Base-by-base conservation (phyloP, 2,797 vertebrate species). In the Etheostoma perlongum region DNA sequence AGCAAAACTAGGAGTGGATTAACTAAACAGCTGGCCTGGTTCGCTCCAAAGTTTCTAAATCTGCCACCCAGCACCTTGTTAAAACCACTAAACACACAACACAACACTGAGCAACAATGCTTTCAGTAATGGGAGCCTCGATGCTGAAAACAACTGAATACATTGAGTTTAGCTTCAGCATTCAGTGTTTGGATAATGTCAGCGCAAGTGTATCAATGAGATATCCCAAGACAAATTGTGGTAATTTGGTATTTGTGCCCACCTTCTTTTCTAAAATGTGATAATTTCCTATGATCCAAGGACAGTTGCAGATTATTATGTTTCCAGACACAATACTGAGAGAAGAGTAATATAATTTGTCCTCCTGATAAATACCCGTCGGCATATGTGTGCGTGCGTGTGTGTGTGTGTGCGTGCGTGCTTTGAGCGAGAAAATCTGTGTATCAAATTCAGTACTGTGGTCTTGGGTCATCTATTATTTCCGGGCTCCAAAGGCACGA, bases 291-390 rank as follows among this genome's bases (percentile, higher is more conserved):
- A 9, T 49, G 55, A 68, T 54, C 63, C n/a, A 67, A 15, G 69
- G 84, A 90, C 76, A 84, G 77, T 78, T 72, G 25, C 75, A 78
- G 79, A 87, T 88, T 85, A 82, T 81, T 84, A 82, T 79, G 68
- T 72, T 74, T 84, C 66, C 76, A 91, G 87, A 90, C 84, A 85
- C 84, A 89, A 90, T 85, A 85, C 66, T 77, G 89, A 91, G 91
- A 92, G 83, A 53, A 73, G 67, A 78, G 42, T 89, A 93, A 94
- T 92, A 52, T 70, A 85, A 93, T 94, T 91, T 89, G 55, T 68
- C 36, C 63, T 70, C 55, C 83, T 85, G 76, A 88, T 86, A 89
- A 90, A 88, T 88, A 83, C 78, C 68, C 21, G 13, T 58, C 42
- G 49, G 57, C 57, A 66, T 62, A 76, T 57, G 25, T 70, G 46